A percentile compares a stretch with the other conserved stretches of the same genome.
Conservation (phyloP, 1,140 invertebrate species). For the Zeugodacus cucurbitae region DNA sequence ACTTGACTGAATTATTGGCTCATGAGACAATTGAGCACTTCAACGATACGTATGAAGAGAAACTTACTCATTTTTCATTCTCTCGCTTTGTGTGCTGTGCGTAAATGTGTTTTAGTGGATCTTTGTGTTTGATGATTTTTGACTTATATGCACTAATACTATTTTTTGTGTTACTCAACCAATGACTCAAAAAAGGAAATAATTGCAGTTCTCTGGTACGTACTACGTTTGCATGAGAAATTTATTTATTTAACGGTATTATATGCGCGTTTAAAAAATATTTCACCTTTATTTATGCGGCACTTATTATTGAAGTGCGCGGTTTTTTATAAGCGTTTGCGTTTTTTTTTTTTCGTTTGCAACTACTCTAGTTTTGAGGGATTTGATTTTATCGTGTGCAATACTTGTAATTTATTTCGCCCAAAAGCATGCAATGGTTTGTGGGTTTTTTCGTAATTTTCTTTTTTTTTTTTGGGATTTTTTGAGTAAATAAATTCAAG, state of each 20-base stretch:
- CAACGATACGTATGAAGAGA: no score
- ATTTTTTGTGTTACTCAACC: no score
- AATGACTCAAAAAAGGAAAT: no score
- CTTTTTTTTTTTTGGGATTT: background rate
- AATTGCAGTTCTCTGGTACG: no score
- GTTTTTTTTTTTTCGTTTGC: conserved; percentile 51
- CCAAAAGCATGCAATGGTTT: conserved; percentile 40
- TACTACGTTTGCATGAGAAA: conserved; percentile 19
- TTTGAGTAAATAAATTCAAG: conserved; percentile 65
- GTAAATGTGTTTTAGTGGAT: no score
- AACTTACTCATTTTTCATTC: no score
- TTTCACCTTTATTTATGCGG: conserved; percentile 54
- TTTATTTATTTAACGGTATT: conserved; percentile 42
- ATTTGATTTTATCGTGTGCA: conserved; percentile 57
- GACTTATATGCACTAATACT: no score
- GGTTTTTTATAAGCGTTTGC: conserved; percentile 33
- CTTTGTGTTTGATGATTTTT: no score
- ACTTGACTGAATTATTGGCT: no score
- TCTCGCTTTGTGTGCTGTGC: no score
- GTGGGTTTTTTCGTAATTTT: background rate
- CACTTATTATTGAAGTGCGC: conserved; percentile 44
- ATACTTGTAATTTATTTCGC: conserved; percentile 66
- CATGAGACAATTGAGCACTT: no score
- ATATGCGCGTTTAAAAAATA: conserved; percentile 50
- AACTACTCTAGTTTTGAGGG: conserved; percentile 60